Evolutionary conservation across 2,888 invertebrate species (phyloP), one percentile per base, ranked within the genome.

Genomic region (Resseliella maxima): DNA sequence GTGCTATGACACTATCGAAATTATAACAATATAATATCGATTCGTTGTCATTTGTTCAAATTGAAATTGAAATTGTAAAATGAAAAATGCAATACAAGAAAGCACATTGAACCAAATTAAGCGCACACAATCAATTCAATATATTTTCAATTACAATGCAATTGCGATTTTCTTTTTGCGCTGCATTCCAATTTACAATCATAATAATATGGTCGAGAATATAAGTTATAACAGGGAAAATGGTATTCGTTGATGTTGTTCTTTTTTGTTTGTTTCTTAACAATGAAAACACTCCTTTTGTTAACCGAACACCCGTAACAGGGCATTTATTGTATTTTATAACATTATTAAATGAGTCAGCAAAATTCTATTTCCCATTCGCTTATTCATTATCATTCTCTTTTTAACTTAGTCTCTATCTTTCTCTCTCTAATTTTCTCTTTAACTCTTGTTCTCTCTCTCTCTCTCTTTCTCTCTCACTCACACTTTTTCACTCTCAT

Each of bases 281-380:
- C 24, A 59, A 59, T 59, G 24, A n/a, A 72, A 72, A n/a, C n/a
- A n/a, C 31, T 72, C 72, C 72, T 72, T 72, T 72, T 72, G 31
- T 72, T 31, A 72, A 72, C 15, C n/a, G 15, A 3, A 72, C 59
- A 24, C 27, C 27, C 24, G 27, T 24, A n/a, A 27, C 27, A 2
- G 27, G 50, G 50, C 50, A 50, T 59, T n/a, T n/a, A 24, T 59
- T 27, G 59, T 15, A 12, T 2, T 59, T 59, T 24, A 59, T 59
- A 27, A 24, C 31, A 31, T 15, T 35, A 72, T 12, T 59, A 72
- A 72, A 72, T 72, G 72, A 72, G 72, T 72, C 72, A 59, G 59
- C 59, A 59, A 59, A 59, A 59, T 59, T 24, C 50, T 2, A 3
- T 50, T 50, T n/a, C n/a, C n/a, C n/a, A n/a, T n/a, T n/a, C n/a